Evolutionary conservation across 2,888 invertebrate species (phyloP).

Genomic region (Apotomis capreana): DNA sequence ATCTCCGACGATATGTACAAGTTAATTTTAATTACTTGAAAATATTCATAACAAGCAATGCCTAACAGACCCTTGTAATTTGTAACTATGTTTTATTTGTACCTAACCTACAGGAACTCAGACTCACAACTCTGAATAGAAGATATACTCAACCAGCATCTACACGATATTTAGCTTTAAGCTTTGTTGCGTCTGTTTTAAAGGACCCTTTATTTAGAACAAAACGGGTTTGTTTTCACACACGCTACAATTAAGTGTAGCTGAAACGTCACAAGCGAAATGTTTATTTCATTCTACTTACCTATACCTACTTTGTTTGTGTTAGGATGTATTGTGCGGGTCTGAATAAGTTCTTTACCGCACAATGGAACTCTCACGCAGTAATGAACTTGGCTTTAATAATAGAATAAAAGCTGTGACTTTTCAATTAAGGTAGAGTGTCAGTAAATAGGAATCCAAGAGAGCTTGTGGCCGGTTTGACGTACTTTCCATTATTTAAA

Average conservation of each 20-base stretch:
- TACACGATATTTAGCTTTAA: too few relatives aligned
- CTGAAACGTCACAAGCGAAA: background rate
- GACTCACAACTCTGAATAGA: too few relatives aligned
- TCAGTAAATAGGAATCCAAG: background rate
- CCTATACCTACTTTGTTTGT: background rate
- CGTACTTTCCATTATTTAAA: too few relatives aligned
- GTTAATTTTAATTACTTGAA: too few relatives aligned
- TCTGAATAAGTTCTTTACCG: background rate
- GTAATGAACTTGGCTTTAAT: constrained; percentile 26
- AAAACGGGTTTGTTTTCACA: background rate
- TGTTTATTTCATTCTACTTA: background rate
- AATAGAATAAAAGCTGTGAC: constrained; percentile 11
- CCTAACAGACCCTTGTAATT: too few relatives aligned
- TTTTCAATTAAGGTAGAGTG: background rate
- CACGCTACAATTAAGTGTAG: background rate
- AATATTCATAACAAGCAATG: too few relatives aligned
- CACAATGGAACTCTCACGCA: constrained; percentile 26
- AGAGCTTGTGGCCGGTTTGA: background rate
- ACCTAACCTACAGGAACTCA: too few relatives aligned
- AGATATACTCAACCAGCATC: too few relatives aligned
- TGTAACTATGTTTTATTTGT: too few relatives aligned
- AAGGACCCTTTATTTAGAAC: background rate
- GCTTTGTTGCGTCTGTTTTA: too few relatives aligned
- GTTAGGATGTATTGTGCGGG: constrained; percentile 9
- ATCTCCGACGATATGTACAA: too few relatives aligned